A percentile compares a stretch with the other conserved stretches of the same genome.
Evolutionary conservation across 2,797 vertebrate genomes (phyloP).

Genomic region (Karalla daura): DNA sequence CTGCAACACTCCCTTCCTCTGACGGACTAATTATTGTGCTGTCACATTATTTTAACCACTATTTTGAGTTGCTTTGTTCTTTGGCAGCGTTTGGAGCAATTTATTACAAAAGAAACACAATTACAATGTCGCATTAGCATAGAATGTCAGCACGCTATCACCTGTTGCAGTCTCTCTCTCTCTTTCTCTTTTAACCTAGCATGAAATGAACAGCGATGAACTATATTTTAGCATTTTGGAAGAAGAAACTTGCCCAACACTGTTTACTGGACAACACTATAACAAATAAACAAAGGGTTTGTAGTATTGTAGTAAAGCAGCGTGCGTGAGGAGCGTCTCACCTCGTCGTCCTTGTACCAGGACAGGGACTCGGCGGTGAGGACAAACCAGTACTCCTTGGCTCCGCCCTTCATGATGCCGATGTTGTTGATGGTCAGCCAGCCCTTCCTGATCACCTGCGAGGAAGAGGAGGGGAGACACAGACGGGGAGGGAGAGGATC

Average conservation of each 20-base stretch:
- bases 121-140: too few relatives aligned
- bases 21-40: background rate
- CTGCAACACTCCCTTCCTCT: background rate
- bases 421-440: conserved; percentile 99
- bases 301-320: background rate
- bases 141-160: too few relatives aligned
- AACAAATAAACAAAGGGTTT: conserved; percentile 2
- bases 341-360: conserved; percentile 99
- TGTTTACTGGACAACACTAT: too few relatives aligned
- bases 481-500: background rate
- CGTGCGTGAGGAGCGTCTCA: conserved; percentile 68
- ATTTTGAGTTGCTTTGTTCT: background rate
- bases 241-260: too few relatives aligned
- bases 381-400: conserved; percentile 99
- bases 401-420: conserved; percentile 97
- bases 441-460: conserved; percentile 96
- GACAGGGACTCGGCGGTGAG: conserved; percentile 96
- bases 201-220: too few relatives aligned
- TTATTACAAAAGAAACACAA: too few relatives aligned
- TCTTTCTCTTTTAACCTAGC: too few relatives aligned
- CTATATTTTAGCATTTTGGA: too few relatives aligned
- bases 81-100: too few relatives aligned
- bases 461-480: conserved; percentile 29
- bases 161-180: too few relatives aligned
- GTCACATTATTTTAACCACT: background rate